phyloP scores from a whole-genome alignment of 2,113 vertebrate species.

The Semicossyphus pulcher region DNA sequence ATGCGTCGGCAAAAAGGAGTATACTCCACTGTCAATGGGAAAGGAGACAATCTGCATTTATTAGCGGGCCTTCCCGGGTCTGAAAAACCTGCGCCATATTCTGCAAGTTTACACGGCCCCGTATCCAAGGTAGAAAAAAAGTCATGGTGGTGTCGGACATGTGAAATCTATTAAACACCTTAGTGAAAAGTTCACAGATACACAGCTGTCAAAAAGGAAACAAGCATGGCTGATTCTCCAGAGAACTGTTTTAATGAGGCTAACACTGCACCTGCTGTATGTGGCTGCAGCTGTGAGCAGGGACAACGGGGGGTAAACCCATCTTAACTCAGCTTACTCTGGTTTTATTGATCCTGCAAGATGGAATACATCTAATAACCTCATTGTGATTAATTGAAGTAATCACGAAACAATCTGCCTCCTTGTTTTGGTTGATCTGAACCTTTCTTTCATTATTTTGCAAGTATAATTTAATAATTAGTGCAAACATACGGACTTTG shows the following conservation, averaged over 20 bases:
- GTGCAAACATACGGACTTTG: neutral
- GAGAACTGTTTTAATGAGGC: constrained; percentile 9
- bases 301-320: neutral
- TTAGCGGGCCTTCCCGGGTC: too few relatives aligned
- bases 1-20: too few relatives aligned
- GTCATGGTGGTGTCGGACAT: neutral
- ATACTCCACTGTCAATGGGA: too few relatives aligned
- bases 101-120: neutral
- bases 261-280: neutral
- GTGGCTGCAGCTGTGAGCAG: neutral
- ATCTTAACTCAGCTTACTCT: neutral
- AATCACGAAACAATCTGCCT: neutral
- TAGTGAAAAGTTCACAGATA: constrained; percentile 1
- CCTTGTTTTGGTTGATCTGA: neutral
- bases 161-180: neutral
- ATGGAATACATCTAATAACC: neutral
- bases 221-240: neutral
- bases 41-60: too few relatives aligned
- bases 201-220: constrained; percentile 22
- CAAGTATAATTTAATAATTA: constrained; percentile 10
- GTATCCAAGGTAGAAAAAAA: neutral
- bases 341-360: neutral
- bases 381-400: neutral
- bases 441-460: constrained; percentile 3
- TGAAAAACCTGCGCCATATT: too few relatives aligned